A percentile compares a stretch with the other conserved stretches of the same genome.
These are phyloP conservation scores for Apodemus speciosus DNA, from an alignment of 2,113 vertebrate genomes.

Conservation along the genomic window DNA sequence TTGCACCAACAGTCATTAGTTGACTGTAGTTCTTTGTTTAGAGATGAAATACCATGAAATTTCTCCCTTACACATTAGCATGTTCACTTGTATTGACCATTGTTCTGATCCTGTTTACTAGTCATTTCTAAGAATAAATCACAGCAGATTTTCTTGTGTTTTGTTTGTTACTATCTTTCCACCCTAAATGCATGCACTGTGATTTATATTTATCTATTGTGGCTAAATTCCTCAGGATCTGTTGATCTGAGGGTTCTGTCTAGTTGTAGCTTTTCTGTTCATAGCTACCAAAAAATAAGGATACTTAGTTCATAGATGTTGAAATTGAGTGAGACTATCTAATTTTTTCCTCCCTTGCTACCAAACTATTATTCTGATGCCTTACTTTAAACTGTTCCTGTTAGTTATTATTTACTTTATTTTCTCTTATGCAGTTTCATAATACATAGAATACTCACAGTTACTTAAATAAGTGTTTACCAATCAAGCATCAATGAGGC, in stretches of 20 bases:
- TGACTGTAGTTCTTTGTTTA: background rate
- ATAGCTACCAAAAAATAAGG: background rate
- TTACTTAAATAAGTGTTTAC: conserved; percentile 38
- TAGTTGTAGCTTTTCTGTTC: background rate
- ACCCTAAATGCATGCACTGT: background rate
- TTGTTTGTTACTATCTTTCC: background rate
- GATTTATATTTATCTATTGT: background rate
- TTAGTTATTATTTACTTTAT: background rate
- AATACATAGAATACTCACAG: background rate
- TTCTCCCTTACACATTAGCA: background rate
- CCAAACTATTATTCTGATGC: background rate
- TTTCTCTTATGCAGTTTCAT: background rate
- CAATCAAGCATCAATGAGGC: background rate
- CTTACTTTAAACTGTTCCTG: background rate
- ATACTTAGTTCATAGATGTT: too few relatives aligned
- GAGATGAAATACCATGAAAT: background rate
- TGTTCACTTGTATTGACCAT: too few relatives aligned
- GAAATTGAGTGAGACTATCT: background rate
- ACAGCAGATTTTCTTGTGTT: background rate
- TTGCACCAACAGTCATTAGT: background rate
- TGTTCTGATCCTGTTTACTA: background rate
- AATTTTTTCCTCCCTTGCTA: background rate
- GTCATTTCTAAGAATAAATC: background rate
- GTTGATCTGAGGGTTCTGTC: background rate
- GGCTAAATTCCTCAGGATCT: background rate